A percentile compares a stretch with the other conserved stretches of the same genome.
These are phyloP conservation scores for Creontiades dilutus DNA, from an alignment of 2,888 invertebrate genomes.

Conservation along the genomic window DNA sequence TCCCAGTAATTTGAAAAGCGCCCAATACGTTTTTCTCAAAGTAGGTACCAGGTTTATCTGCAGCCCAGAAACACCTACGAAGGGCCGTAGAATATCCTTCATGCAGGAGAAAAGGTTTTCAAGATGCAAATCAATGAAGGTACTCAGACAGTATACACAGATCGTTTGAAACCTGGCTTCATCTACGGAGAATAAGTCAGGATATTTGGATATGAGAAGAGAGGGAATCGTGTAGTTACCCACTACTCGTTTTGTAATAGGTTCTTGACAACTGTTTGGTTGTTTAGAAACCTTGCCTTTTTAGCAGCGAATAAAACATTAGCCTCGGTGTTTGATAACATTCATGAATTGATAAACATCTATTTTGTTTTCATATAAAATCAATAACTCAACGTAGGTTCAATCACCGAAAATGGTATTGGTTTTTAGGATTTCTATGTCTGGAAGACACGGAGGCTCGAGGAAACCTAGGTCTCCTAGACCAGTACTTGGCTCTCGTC, in stretches of 20 bases:
- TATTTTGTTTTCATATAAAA: not conserved
- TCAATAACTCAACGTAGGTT: not conserved
- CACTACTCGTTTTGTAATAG: too few relatives aligned
- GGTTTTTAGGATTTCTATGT: constrained; percentile 76
- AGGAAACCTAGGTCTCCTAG: constrained; percentile 92
- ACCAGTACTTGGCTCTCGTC: constrained; percentile 89
- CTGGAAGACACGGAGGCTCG: constrained; percentile 80
- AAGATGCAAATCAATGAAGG: not conserved
- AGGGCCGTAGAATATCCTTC: not conserved
- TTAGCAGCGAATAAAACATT: too few relatives aligned
- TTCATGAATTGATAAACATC: too few relatives aligned
- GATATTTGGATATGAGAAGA: not conserved
- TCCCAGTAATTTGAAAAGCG: not conserved
- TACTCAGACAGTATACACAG: not conserved
- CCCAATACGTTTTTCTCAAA: not conserved
- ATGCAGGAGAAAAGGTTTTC: not conserved
- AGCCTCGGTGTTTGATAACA: too few relatives aligned
- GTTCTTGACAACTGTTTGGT: too few relatives aligned
- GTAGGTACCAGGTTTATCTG: not conserved
- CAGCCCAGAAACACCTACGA: not conserved
- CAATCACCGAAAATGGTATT: not conserved
- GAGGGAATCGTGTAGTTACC: not conserved
- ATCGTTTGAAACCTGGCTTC: not conserved
- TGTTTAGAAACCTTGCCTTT: too few relatives aligned
- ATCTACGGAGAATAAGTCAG: not conserved